Base-by-base conservation (phyloP, 2,797 vertebrate species). In the Acrossocheilus wenchowensis region DNA sequence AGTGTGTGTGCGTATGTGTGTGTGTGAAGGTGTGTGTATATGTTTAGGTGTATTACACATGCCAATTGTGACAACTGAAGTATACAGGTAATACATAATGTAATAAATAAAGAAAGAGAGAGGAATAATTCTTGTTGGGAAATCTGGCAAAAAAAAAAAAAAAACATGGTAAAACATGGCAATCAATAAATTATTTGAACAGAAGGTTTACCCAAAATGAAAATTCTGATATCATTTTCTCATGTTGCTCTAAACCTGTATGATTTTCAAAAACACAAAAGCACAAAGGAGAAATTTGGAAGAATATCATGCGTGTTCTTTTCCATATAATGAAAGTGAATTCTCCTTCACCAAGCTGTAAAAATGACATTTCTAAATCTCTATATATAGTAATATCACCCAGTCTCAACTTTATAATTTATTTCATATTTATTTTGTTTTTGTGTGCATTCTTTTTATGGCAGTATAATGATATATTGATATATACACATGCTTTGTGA, bases 11-110 rank as follows among this genome's bases (percentile, higher is more conserved):
- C 1, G 3, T 36, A 9, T 54, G 15, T 74, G 41, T 77, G n/a
- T n/a, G 45, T 52, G 41, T 45, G 26, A 52, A 34, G 10, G 64
- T 81, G n/a, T 66, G 78, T 64, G 41, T 81, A 23, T 52, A 54
- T 50, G 62, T 64, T 48, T 66, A 66, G 96, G 96, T 97, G 96
- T 95, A 96, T 95, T 96, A 95, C 95, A 68, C 43, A 68, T 81
- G 43, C 11, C 1, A 81, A 1, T 15, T 50, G 62, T 68, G 57
- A 80, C 60, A 34, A 57, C n/a, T 45, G 5, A 19, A 45, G 26
- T 66, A 48, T 64, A 30, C 19, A 80, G 17, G n/a, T 41, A 69
- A 36, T 11, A 36, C 5, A 0, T 78, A 39, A 4, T 57, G 34
- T 34, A 77, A 77, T 57, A 39, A 78, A 78, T 21, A 39, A 17